Evolutionary conservation across 2,113 vertebrate species (phyloP).

Genomic region (Pluvianellus socialis): DNA sequence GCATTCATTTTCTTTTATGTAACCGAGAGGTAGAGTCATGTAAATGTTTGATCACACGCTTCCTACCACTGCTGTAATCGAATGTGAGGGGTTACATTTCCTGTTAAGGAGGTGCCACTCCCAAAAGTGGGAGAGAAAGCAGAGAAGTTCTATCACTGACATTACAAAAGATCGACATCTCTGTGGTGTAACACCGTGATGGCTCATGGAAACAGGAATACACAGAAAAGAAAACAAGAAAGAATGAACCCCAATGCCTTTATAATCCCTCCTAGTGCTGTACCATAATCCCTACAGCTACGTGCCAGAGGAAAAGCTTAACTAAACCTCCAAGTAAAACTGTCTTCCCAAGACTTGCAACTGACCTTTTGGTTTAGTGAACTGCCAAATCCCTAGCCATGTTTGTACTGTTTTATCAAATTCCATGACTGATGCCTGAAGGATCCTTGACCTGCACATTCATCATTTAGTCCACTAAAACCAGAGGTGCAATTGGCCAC

Average conservation of each 20-base stretch:
- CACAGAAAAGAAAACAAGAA: neutral
- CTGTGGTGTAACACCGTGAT: neutral
- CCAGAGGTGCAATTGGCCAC: neutral
- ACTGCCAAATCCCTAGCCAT: neutral
- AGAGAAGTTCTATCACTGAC: neutral
- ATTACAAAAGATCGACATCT: neutral
- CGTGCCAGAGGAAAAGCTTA: neutral
- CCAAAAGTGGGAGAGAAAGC: neutral
- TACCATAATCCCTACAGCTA: neutral
- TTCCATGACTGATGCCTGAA: neutral
- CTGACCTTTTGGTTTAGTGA: neutral
- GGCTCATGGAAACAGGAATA: neutral
- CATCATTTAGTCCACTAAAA: neutral
- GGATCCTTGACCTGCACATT: neutral
- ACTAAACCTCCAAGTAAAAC: neutral
- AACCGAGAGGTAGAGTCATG: conserved; percentile 20
- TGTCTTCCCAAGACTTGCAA: neutral
- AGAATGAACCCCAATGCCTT: neutral
- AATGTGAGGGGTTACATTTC: neutral
- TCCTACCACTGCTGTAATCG: neutral
- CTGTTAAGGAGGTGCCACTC: neutral
- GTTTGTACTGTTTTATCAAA: neutral
- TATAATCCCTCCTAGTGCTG: neutral
- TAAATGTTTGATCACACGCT: conserved; percentile 47
- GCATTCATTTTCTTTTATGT: conserved; percentile 44